Evolutionary conservation across 2,797 vertebrate genomes (phyloP).

Genomic region (Mormyrus proboscirostris): DNA sequence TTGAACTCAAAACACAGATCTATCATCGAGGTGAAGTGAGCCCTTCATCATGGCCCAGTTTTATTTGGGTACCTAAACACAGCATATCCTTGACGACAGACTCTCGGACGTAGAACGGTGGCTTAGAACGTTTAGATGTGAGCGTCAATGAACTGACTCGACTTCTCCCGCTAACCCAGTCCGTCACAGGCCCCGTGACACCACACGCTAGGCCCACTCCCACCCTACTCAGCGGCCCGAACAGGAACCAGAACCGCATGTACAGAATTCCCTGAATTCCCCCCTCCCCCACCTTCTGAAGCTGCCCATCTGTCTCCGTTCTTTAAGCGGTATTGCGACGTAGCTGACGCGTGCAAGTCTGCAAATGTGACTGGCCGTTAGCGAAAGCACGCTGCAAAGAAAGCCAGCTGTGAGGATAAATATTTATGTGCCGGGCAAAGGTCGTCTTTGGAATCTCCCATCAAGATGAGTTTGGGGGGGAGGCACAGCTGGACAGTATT

Average conservation of each 20-base stretch:
- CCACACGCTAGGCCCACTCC: too few relatives aligned
- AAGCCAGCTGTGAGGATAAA: constrained; percentile 5
- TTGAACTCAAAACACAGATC: constrained; percentile 7
- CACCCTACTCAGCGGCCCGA: not conserved
- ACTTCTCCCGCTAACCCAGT: not conserved
- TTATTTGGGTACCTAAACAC: constrained; percentile 10
- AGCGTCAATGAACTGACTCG: not conserved
- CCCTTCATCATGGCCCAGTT: not conserved
- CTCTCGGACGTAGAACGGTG: not conserved
- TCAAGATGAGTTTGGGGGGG: not conserved
- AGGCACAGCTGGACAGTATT: constrained; percentile 4
- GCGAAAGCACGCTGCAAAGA: not conserved
- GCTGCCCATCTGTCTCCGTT: not conserved
- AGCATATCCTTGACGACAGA: constrained; percentile 14
- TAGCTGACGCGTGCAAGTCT: not conserved
- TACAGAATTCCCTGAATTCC: not conserved
- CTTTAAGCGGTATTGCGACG: not conserved
- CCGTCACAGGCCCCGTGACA: not conserved
- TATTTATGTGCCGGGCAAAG: constrained; percentile 22
- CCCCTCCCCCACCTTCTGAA: not conserved
- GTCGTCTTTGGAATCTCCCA: constrained; percentile 19
- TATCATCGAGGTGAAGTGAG: not conserved
- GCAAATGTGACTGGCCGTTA: not conserved
- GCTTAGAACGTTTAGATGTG: not conserved
- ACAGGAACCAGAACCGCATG: not conserved